These are phyloP conservation scores for Choloepus hoffmanni DNA, from an alignment of 2,113 vertebrate species.

Conservation along the genomic window DNA sequence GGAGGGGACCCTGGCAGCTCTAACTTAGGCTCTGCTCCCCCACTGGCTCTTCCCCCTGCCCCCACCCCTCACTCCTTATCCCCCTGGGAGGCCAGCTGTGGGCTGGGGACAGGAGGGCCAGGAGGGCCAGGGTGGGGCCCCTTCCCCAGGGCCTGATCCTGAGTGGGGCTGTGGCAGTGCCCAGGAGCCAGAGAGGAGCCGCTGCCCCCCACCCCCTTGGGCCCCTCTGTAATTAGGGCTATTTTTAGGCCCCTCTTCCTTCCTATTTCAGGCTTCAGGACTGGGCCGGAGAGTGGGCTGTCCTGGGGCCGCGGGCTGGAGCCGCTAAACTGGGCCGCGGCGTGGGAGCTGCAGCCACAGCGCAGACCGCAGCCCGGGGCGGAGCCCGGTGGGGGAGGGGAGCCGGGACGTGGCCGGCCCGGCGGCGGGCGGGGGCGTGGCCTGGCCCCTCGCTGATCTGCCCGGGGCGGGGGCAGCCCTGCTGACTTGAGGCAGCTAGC, in stretches of 20 bases:
- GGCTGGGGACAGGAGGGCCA: constrained; percentile 64
- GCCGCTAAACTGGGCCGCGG: constrained; percentile 82
- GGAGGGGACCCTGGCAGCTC: background rate
- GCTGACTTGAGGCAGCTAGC: background rate
- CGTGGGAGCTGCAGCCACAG: constrained; percentile 84
- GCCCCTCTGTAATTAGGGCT: constrained; percentile 87
- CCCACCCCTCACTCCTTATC: background rate
- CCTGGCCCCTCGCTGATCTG: background rate
- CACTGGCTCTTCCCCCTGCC: background rate
- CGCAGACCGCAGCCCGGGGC: constrained; percentile 75
- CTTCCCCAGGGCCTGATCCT: constrained; percentile 67
- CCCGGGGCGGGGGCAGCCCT: background rate
- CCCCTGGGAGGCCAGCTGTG: constrained; percentile 59
- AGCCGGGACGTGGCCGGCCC: constrained; percentile 74
- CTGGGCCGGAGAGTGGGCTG: constrained; percentile 84
- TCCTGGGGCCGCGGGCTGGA: constrained; percentile 80
- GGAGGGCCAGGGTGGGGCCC: constrained; percentile 75
- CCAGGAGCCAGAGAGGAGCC: constrained; percentile 79
- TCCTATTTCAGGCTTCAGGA: constrained; percentile 86
- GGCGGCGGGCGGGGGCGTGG: constrained; percentile 20
- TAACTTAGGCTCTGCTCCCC: background rate
- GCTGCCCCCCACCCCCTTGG: constrained; percentile 65
- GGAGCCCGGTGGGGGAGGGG: constrained; percentile 65
- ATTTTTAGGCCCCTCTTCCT: constrained; percentile 89
- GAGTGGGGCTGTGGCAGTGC: constrained; percentile 78